Evolutionary conservation across 30 jellyfish, hydroid and myxozoan genomes (phyloP).

Genomic region (Sanderia malayensis): DNA sequence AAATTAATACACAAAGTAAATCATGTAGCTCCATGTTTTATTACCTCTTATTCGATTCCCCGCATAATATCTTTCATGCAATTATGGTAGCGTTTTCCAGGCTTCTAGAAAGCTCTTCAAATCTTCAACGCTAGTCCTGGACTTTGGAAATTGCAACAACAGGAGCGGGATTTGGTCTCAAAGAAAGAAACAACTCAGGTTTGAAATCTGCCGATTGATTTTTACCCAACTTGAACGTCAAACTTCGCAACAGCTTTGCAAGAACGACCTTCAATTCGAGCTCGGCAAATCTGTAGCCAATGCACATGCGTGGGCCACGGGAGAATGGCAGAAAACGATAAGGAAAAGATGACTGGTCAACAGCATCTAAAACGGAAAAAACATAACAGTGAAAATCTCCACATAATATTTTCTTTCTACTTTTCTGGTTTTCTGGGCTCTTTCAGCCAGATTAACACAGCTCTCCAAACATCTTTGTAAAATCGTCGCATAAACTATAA

Average conservation of each 20-base stretch:
- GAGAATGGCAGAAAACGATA: slow-evolving; percentile 5
- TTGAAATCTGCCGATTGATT: not conserved
- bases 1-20: too few relatives aligned
- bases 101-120: too few relatives aligned
- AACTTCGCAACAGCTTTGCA: not conserved
- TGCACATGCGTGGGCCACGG: slow-evolving; percentile 20
- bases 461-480: too few relatives aligned
- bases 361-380: not conserved
- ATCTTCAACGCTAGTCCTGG: too few relatives aligned
- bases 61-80: too few relatives aligned
- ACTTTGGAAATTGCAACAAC: not conserved
- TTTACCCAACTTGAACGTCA: not conserved
- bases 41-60: too few relatives aligned
- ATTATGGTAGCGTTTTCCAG: too few relatives aligned
- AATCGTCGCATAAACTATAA: not conserved
- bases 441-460: too few relatives aligned
- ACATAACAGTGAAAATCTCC: too few relatives aligned
- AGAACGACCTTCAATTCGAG: slow-evolving; percentile 2
- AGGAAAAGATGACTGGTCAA: not conserved
- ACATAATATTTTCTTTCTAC: too few relatives aligned
- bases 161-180: not conserved
- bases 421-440: too few relatives aligned
- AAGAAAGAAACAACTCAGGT: not conserved
- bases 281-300: slow-evolving; percentile 4
- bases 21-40: too few relatives aligned